Evolutionary conservation across 2,113 vertebrate species (phyloP), one percentile per base, ranked within the genome.

Genomic region (Ornithorhynchus anatinus): DNA sequence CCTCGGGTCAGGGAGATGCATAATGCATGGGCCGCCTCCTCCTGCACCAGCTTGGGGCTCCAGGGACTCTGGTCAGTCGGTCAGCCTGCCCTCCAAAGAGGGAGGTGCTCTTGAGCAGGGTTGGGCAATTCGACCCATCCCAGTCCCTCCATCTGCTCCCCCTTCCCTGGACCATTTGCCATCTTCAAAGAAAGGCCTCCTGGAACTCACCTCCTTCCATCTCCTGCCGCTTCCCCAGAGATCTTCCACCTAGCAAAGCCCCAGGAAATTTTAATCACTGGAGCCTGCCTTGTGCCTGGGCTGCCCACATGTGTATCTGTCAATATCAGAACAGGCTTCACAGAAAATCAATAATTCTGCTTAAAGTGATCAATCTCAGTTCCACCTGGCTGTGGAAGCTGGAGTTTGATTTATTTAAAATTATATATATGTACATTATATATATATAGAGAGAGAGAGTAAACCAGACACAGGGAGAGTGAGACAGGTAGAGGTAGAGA

Each of bases 281-380:
- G 56, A 72, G 59, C 47, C 62, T 29, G 38, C 74, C 66, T 75
- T 16, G 8, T 53, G 39, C 42, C 56, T 33, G 14, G 44, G 35
- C 32, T 75, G 40, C 75, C 60, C 45, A 70, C 75, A 53, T 31
- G 67, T 4, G 1, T 23, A 65, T 64, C 69, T 75, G 69, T 60
- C 75, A 74, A 68, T 78, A 84, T 58, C 80, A 79, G 77, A 37
- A 37, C 62, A 87, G 65, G 72, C 81, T 82, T 84, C 81, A 84
- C 20, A 20, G 52, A 67, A 2, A 35, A 91, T 92, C 89, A 87
- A 90, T 92, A 90, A 84, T 14, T 72, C 74, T 87, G 73, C 87
- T 89, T 91, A 86, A n/a, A 84, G 82, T 89, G 89, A 90, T 88
- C 90, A 91, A 72, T 86, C 77, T 84, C 82, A 59, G 60, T 72